Base-by-base conservation (phyloP, 53 echinoderm and acorn worm genomes). In the Henricia sp. region DNA sequence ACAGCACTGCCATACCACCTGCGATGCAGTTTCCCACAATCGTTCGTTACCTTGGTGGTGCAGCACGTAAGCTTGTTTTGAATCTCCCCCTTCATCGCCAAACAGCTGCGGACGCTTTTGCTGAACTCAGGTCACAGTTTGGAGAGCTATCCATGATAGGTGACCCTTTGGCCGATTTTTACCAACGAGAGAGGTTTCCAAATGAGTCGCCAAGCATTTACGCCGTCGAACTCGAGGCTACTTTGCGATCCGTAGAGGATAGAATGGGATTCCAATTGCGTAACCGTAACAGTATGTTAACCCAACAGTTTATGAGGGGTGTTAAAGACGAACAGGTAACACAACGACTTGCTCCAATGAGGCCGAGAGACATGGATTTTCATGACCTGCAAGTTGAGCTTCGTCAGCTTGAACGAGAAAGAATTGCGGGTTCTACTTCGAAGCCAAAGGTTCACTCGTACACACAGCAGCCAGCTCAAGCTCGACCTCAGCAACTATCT, bases 301-400 rank as follows among this genome's bases (percentile, higher is more conserved):
- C 57, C 19, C 33, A 28, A 28, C 36, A n/a, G n/a, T n/a, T n/a
- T n/a, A n/a, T n/a, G n/a, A n/a, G n/a, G n/a, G n/a, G n/a, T n/a
- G n/a, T n/a, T 32, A 46, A 29, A 1, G 48, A 83, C 68, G 38
- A 83, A 30, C 12, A 37, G 28, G 68, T 83, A 9, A 28, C 34
- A 20, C 41, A 67, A 9, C 28, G 68, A 41, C 65, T 83, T 16
- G 83, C 83, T 20, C 83, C 68, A 12, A 83, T 83, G 83, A 68
- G 52, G 6, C 68, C 83, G 1, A 41, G 50, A 23, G 23, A 55
- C 55, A 55, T 55, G 55, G 55, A 55, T 17, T 55, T 55, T 55
- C 55, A 55, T 55, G 23, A 55, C 12, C 55, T 55, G 12, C 17
- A 19, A 6, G 23, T 55, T 19, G 55, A 55, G 55, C 19, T 55